phyloP scores from a whole-genome alignment of 2,888 invertebrate genomes.

The Itoplectis maculator region DNA sequence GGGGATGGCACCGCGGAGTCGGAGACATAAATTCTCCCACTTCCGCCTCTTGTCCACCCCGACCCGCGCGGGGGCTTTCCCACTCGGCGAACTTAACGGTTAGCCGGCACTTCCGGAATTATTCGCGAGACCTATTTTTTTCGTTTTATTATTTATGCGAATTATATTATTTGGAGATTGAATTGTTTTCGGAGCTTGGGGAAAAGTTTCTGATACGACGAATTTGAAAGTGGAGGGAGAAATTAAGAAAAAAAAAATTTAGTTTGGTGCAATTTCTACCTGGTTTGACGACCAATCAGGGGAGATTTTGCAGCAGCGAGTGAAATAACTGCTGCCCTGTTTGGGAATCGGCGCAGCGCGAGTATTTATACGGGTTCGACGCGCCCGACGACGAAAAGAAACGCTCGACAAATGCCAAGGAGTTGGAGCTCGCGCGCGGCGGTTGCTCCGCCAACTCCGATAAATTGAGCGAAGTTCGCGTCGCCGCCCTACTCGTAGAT shows the following conservation, averaged over 20 bases:
- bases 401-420: conserved; percentile 39
- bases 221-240: too few relatives aligned
- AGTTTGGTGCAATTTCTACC: background rate
- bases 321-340: background rate
- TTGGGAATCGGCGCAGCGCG: background rate
- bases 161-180: conserved; percentile 17
- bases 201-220: too few relatives aligned
- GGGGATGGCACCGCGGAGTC: conserved; percentile 60
- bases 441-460: conserved; percentile 72
- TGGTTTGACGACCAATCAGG: background rate
- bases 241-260: background rate
- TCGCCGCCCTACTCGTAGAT: conserved; percentile 69
- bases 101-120: conserved; percentile 56
- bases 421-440: conserved; percentile 47
- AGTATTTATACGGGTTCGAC: conserved; percentile 17
- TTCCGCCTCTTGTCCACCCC: conserved; percentile 60
- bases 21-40: conserved; percentile 75
- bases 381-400: conserved; percentile 39
- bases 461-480: conserved; percentile 72
- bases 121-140: conserved; percentile 38
- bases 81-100: conserved; percentile 25
- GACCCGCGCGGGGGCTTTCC: conserved; percentile 28
- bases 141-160: too few relatives aligned
- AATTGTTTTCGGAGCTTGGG: background rate
- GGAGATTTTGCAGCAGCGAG: background rate